Evolutionary conservation across 2,113 vertebrate species (phyloP).

Genomic region (Nettapus auritus): DNA sequence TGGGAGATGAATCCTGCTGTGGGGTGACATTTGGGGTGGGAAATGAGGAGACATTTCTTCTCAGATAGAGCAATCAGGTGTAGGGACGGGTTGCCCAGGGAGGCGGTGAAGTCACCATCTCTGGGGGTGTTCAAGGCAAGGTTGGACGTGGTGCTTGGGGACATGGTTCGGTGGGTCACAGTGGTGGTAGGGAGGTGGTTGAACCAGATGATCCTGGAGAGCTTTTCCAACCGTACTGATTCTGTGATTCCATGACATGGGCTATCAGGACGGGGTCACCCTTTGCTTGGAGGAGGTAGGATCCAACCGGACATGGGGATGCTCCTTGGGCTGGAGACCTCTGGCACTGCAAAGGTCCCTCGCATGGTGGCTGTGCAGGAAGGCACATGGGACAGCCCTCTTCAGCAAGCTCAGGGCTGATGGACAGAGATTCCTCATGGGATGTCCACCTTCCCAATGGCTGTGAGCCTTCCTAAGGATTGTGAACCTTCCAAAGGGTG

Average conservation of each 20-base stretch:
- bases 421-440: neutral
- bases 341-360: accelerated
- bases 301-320: neutral
- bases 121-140: no score
- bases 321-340: neutral
- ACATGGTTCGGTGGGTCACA: no score
- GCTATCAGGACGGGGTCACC: neutral
- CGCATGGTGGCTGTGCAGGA: neutral
- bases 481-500: neutral
- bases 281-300: neutral
- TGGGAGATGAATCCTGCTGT: neutral
- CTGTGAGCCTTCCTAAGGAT: neutral
- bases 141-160: no score
- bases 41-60: no score
- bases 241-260: accelerated
- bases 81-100: no score
- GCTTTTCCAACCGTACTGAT: no score
- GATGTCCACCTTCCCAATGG: accelerated
- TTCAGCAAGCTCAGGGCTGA: neutral
- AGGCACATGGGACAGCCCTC: neutral
- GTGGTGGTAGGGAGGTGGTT: no score
- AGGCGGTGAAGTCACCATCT: no score
- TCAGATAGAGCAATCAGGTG: no score
- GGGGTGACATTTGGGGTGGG: no score
- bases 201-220: no score